Percentiles rank a stretch among this genome's conserved stretches.
Conservation (phyloP, 2,113 vertebrate species). For the Steatornis caripensis region DNA sequence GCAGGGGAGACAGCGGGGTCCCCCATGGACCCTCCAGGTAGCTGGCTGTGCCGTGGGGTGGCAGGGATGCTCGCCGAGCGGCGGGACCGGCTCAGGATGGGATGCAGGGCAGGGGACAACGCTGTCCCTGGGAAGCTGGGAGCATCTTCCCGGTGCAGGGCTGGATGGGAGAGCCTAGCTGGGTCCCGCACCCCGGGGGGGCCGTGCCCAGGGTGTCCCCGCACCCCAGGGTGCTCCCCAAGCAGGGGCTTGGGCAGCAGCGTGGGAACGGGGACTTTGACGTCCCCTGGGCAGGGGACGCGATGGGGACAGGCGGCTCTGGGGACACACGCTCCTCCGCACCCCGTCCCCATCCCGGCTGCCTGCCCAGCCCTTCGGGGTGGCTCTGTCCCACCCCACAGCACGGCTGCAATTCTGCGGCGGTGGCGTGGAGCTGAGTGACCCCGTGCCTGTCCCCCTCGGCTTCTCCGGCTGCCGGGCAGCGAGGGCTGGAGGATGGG, state of each 20-base stretch:
- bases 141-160: fast-evolving
- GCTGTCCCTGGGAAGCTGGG: too few species aligned
- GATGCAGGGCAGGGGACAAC: not conserved
- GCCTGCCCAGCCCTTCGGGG: not conserved
- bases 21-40: conserved; percentile 42
- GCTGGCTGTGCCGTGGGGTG: not conserved
- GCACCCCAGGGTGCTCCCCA: not conserved
- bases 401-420: not conserved
- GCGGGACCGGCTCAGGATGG: not conserved
- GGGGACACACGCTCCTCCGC: not conserved
- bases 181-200: fast-evolving
- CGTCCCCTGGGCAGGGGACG: not conserved
- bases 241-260: too few species aligned
- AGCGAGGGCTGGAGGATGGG: not conserved
- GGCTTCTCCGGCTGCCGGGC: not conserved
- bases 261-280: fast-evolving
- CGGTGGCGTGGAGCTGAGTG: too few species aligned
- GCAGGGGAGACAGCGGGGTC: not conserved
- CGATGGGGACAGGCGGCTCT: fast-evolving
- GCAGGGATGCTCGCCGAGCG: not conserved
- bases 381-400: fast-evolving
- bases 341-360: not conserved
- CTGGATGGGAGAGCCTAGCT: not conserved
- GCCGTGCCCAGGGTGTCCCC: fast-evolving
- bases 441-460: fast-evolving